These are phyloP conservation scores for Ptilorrhoa leucosticta DNA, from an alignment of 2,113 vertebrate genomes.

Conservation along the genomic window DNA sequence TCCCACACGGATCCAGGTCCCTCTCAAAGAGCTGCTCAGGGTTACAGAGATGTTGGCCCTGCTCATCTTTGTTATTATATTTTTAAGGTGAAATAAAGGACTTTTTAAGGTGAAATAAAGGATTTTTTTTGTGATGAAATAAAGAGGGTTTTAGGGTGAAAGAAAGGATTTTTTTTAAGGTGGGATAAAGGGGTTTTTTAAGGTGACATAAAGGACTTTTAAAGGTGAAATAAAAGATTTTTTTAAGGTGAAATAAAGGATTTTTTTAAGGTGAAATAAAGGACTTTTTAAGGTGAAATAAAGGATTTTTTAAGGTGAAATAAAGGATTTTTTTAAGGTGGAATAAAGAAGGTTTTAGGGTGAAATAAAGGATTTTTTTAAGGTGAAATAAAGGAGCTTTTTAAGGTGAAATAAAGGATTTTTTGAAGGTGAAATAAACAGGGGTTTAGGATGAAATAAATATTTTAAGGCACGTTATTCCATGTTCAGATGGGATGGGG, in stretches of 20 bases:
- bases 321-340: background rate
- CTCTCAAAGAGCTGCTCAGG: background rate
- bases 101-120: background rate
- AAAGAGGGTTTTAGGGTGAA: no score
- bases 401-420: background rate
- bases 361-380: background rate
- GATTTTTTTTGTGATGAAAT: no score
- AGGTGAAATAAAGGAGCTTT: background rate
- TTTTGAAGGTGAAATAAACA: background rate
- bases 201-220: background rate
- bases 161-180: background rate
- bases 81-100: background rate
- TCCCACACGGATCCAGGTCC: no score
- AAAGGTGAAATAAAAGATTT: background rate
- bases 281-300: background rate
- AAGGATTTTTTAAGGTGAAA: background rate
- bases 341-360: background rate
- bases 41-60: background rate
- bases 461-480: background rate
- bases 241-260: background rate
- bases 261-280: background rate
- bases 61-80: background rate
- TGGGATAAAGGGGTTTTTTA: background rate
- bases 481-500: fast-evolving
- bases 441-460: background rate